Evolutionary conservation across 2,113 vertebrate species (phyloP).

Genomic region (Montifringilla adamsi): DNA sequence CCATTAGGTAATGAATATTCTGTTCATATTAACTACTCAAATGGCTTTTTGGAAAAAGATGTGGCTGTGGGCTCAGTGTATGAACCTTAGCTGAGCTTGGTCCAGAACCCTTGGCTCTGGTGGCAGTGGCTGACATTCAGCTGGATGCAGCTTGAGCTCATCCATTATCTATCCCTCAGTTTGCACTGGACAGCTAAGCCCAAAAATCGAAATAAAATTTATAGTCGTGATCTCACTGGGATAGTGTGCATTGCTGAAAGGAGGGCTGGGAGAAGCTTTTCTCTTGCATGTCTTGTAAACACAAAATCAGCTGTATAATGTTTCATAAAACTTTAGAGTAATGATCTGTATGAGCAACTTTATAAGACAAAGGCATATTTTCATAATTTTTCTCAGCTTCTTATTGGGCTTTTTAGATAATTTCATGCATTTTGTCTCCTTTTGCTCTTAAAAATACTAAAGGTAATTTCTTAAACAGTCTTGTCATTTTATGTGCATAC

Average conservation of each 20-base stretch:
- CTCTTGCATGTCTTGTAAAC: not conserved
- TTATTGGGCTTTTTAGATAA: not conserved
- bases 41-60: not conserved
- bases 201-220: not conserved
- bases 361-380: not conserved
- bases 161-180: not conserved
- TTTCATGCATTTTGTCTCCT: not conserved
- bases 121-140: not conserved
- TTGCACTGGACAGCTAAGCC: not conserved
- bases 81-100: not conserved
- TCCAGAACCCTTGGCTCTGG: not conserved
- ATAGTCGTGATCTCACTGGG: not conserved
- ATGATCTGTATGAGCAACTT: not conserved
- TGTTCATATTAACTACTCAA: not conserved
- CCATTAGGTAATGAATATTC: not conserved
- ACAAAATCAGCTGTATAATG: not conserved
- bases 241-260: not conserved
- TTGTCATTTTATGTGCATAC: not conserved
- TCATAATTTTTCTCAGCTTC: not conserved
- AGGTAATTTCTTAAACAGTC: not conserved
- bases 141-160: not conserved
- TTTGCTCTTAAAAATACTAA: not conserved
- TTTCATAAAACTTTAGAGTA: not conserved
- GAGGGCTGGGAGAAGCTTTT: not conserved
- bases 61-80: not conserved